Evolutionary conservation across 1,140 invertebrate genomes (phyloP).

Genomic region (Lordiphosa clarofinis): DNA sequence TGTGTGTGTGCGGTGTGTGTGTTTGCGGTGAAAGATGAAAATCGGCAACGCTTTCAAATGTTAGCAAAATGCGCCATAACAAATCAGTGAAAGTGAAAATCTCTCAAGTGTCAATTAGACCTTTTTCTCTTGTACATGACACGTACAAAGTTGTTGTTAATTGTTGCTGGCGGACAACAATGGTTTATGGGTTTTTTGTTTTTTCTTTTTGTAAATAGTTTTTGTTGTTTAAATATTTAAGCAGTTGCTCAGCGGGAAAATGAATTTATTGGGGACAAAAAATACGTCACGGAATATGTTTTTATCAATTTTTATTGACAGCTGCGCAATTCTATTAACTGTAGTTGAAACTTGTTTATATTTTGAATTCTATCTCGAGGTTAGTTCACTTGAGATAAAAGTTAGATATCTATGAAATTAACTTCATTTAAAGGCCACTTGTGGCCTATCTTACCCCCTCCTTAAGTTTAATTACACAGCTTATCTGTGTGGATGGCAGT

Average conservation of each 20-base stretch:
- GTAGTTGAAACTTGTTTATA: slow-evolving; percentile 11
- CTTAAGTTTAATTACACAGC: too few species aligned
- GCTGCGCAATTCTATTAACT: slow-evolving; percentile 58
- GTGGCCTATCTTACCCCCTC: too few species aligned
- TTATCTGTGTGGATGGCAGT: too few species aligned
- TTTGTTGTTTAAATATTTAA: slow-evolving; percentile 59
- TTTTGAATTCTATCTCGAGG: slow-evolving; percentile 1
- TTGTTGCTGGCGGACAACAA: slow-evolving; percentile 41
- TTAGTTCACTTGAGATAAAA: background rate
- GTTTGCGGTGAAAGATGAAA: slow-evolving; percentile 49
- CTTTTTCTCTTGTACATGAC: slow-evolving; percentile 47
- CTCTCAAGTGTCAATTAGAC: slow-evolving; percentile 70
- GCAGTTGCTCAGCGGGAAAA: slow-evolving; percentile 35
- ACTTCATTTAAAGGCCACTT: too few species aligned
- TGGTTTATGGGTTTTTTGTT: slow-evolving; percentile 1
- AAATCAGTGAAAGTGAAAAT: slow-evolving; percentile 77
- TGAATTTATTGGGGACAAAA: too few species aligned
- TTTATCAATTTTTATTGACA: slow-evolving; percentile 15
- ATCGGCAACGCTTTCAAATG: slow-evolving; percentile 50
- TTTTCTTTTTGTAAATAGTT: slow-evolving; percentile 15
- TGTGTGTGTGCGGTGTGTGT: slow-evolving; percentile 22
- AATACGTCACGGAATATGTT: slow-evolving; percentile 11
- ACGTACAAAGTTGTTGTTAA: slow-evolving; percentile 42
- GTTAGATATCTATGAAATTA: too few species aligned
- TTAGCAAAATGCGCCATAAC: slow-evolving; percentile 52